These are phyloP conservation scores for Chrysochloris asiatica DNA, from an alignment of 2,113 vertebrate species.

Conservation along the genomic window DNA sequence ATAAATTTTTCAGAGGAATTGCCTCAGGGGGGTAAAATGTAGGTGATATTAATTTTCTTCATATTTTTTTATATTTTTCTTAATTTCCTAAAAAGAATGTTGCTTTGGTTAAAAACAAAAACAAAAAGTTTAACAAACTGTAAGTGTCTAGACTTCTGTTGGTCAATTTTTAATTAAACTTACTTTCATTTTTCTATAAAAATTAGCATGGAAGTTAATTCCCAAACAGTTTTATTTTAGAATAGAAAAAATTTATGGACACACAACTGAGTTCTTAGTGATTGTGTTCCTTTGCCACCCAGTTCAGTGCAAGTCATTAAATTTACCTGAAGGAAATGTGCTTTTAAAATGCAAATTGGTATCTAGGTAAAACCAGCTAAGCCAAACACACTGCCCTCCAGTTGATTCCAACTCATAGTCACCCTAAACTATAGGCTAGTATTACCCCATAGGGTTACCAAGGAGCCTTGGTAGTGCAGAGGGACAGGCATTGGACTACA, in stretches of 20 bases:
- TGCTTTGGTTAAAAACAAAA: not conserved
- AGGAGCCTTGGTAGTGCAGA: no score
- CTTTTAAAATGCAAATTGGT: conserved; percentile 4
- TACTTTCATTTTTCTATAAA: not conserved
- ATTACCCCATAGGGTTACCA: no score
- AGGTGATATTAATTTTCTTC: not conserved
- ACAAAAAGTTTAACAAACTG: not conserved
- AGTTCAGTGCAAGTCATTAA: no score
- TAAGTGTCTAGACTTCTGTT: not conserved
- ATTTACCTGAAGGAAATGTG: no score
- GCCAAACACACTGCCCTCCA: no score
- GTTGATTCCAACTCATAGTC: no score
- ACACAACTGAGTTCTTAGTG: not conserved
- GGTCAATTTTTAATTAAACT: conserved; percentile 34
- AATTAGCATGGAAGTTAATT: not conserved
- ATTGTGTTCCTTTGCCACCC: no score
- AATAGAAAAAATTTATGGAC: not conserved
- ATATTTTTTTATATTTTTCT: not conserved
- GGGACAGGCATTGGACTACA: no score
- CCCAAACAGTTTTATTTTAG: not conserved
- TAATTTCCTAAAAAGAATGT: conserved; percentile 8
- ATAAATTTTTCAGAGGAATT: conserved; percentile 18
- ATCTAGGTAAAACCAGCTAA: no score
- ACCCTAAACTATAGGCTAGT: no score
- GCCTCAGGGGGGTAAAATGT: not conserved